Evolutionary conservation across 1,140 invertebrate genomes (phyloP), one percentile per base, ranked within the genome.

Genomic region (Meloidogyne hapla): DNA sequence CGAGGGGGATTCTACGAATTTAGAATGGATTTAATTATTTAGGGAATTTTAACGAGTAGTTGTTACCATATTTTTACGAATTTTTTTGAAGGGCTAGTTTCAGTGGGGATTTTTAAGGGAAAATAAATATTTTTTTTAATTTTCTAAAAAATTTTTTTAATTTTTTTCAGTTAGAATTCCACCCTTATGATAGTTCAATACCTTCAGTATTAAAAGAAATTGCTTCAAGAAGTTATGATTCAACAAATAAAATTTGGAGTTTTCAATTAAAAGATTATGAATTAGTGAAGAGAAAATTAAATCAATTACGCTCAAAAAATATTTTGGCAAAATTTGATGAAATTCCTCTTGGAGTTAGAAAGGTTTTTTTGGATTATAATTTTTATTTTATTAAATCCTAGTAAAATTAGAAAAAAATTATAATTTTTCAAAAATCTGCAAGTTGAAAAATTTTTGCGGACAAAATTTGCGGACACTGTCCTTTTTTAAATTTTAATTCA

Each of bases 281-380:
- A 25, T 18, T 23, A 9, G 13, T 66, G 10, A 61, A 65, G 13
- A 25, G 2, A 18, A 67, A 67, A 61, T 40, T 77, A 45, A 40
- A 26, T 13, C 21, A 33, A 28, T 40, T 79, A 5, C 33, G 56
- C 15, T 61, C 38, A 28, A 76, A 33, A 66, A 40, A 56, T 26
- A 80, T 63, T 62, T 21, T 77, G 10, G 48, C 48, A 56, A 67
- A 23, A 28, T 45, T 77, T 28, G 28, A 56, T 15, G 76, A 77
- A 77, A 79, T 77, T 65, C 76, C 76, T n/a, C 13, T 62, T 15
- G 77, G 74, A 21, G 76, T 77, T 3, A 66, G 38, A 65, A 77
- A 28, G 75, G 76, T 81, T 21, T 15, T n/a, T 72, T 77, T 56
- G 5, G 12, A n/a, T n/a, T 13, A 18, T 25, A 18, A 28, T 56